A percentile compares a stretch with the other conserved stretches of the same genome.
phyloP scores from a whole-genome alignment of 2,888 invertebrate genomes.

The Euspilapteryx auroguttella region DNA sequence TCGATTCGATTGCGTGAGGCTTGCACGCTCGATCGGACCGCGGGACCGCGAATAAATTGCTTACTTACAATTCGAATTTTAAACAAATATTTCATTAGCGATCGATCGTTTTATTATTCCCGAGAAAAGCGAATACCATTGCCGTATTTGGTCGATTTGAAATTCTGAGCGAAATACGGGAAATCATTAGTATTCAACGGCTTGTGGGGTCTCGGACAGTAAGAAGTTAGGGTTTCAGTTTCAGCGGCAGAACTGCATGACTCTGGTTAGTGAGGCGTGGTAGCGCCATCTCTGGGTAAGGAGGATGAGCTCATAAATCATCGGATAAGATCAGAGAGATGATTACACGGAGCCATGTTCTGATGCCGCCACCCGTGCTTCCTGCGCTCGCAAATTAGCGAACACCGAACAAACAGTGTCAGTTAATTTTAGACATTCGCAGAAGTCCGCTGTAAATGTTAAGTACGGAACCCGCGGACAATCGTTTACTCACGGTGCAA shows the following conservation, averaged over 20 bases:
- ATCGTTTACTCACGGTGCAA: constrained; percentile 24
- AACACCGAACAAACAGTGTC: constrained; percentile 24
- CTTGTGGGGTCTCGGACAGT: constrained; percentile 16
- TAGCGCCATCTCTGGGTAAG: constrained; percentile 52
- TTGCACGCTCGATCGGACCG: constrained; percentile 32
- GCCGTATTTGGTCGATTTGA: constrained; percentile 7
- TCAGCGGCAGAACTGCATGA: too few relatives aligned
- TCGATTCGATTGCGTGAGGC: constrained; percentile 52
- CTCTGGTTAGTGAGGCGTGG: constrained; percentile 48
- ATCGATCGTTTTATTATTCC: constrained; percentile 17
- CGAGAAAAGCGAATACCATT: constrained; percentile 6
- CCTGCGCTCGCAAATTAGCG: constrained; percentile 53
- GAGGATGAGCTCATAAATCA: constrained; percentile 48
- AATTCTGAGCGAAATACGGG: too few relatives aligned
- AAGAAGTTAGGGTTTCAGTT: too few relatives aligned
- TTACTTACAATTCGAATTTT: constrained; percentile 16
- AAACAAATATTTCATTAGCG: constrained; percentile 22
- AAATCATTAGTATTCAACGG: too few relatives aligned
- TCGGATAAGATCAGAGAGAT: constrained; percentile 54
- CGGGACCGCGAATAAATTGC: constrained; percentile 19
- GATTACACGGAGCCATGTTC: constrained; percentile 53
- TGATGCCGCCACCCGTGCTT: constrained; percentile 54
- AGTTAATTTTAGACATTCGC: constrained; percentile 48
- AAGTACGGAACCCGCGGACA: constrained; percentile 31
- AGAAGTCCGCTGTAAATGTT: constrained; percentile 35